These are phyloP conservation scores for Allacma fusca DNA, from an alignment of 2,888 invertebrate genomes.

Conservation along the genomic window DNA sequence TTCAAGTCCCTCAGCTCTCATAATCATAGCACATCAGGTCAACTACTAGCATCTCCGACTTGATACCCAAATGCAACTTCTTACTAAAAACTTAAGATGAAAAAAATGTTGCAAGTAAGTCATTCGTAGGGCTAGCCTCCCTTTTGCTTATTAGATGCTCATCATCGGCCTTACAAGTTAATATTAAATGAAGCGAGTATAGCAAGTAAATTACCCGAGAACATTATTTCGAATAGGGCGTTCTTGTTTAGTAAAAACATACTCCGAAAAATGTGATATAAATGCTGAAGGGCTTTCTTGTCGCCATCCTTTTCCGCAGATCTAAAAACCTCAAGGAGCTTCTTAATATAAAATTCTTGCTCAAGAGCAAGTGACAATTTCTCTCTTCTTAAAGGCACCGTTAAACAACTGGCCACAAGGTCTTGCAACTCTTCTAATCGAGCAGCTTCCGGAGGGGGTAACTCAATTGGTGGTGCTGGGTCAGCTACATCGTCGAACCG, in stretches of 20 bases:
- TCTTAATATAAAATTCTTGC: conserved; percentile 93
- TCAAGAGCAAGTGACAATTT: conserved; percentile 93
- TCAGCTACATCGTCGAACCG: conserved; percentile 96
- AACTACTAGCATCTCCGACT: conserved; percentile 37
- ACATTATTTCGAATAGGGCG: conserved; percentile 96
- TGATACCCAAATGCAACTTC: conserved; percentile 25
- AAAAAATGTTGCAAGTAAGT: conserved; percentile 21
- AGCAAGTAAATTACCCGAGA: conserved; percentile 71
- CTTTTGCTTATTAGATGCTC: conserved; percentile 52
- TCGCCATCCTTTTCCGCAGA: conserved; percentile 98
- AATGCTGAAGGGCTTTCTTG: conserved; percentile 89
- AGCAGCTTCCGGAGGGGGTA: conserved; percentile 93
- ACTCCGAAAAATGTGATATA: conserved; percentile 98
- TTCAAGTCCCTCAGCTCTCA: conserved; percentile 59
- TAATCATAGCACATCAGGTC: conserved; percentile 60
- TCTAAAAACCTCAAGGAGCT: conserved; percentile 92
- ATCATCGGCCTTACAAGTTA: conserved; percentile 51
- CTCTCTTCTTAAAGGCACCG: conserved; percentile 90
- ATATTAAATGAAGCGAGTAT: too few relatives aligned
- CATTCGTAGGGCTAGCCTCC: conserved; percentile 47
- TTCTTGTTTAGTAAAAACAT: conserved; percentile 98
- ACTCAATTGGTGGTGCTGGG: conserved; percentile 89
- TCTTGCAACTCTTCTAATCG: conserved; percentile 95
- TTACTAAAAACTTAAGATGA: conserved; percentile 20
- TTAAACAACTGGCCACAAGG: conserved; percentile 85